Percentiles rank a stretch among this genome's conserved stretches.
These are phyloP conservation scores for Aptenodytes forsteri DNA, from an alignment of 2,113 vertebrate species.

Conservation along the genomic window DNA sequence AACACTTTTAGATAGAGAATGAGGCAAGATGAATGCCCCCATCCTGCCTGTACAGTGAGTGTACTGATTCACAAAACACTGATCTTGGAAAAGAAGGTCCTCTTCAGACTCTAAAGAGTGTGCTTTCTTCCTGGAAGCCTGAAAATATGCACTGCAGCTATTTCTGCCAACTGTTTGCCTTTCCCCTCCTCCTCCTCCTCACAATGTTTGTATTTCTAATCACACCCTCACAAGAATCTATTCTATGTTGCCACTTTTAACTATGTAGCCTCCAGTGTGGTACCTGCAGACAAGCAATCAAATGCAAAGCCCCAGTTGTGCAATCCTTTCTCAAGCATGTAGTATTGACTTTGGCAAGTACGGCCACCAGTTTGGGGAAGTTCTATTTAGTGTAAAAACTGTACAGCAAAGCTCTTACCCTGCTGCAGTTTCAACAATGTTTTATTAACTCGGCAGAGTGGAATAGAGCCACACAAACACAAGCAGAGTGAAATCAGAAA, in stretches of 20 bases:
- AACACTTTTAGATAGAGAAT: neutral
- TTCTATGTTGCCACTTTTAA: constrained; percentile 47
- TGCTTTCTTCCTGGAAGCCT: constrained; percentile 8
- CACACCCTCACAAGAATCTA: constrained; percentile 47
- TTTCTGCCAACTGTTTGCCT: constrained; percentile 48
- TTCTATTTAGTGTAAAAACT: neutral
- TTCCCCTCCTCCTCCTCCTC: constrained; percentile 30
- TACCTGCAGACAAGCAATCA: neutral
- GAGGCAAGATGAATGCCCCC: neutral
- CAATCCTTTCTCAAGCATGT: neutral
- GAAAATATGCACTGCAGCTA: constrained; percentile 38
- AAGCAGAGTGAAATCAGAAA: neutral
- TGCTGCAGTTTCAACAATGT: neutral
- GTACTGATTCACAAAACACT: neutral
- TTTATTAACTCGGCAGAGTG: neutral
- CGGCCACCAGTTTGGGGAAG: neutral
- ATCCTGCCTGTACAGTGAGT: neutral
- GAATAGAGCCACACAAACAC: neutral
- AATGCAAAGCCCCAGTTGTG: neutral
- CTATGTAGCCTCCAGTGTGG: neutral
- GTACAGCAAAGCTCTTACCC: neutral
- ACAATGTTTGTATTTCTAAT: constrained; percentile 52
- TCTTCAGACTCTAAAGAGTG: neutral
- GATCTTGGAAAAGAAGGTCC: neutral
- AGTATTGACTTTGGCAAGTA: constrained; percentile 40